These are phyloP conservation scores for Neomicropteryx cornuta DNA, from an alignment of 1,140 invertebrate species.

Conservation along the genomic window DNA sequence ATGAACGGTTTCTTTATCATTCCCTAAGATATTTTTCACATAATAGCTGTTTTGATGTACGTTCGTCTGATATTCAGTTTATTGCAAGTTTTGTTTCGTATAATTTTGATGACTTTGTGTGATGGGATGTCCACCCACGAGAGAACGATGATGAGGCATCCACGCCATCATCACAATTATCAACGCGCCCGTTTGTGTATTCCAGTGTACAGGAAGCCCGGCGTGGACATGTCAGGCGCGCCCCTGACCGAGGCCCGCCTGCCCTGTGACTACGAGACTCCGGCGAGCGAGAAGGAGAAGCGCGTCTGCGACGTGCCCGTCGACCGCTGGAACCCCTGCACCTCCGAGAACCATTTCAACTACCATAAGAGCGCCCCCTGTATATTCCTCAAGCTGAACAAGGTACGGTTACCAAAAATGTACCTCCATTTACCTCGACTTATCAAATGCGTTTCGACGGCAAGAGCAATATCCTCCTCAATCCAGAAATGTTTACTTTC, in stretches of 20 bases:
- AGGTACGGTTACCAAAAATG: slow-evolving; percentile 46
- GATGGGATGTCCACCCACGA: too few species aligned
- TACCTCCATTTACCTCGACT: too few species aligned
- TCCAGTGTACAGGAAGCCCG: slow-evolving; percentile 35
- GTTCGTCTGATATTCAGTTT: too few species aligned
- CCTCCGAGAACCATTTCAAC: slow-evolving; percentile 59
- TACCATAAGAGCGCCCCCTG: slow-evolving; percentile 68
- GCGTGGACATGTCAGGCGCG: slow-evolving; percentile 24
- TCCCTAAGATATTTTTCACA: too few species aligned
- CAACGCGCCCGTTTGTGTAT: slow-evolving; percentile 4
- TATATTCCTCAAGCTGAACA: slow-evolving; percentile 76
- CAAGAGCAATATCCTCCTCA: too few species aligned
- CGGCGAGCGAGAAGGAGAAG: slow-evolving; percentile 31
- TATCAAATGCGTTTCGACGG: too few species aligned
- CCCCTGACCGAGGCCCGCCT: slow-evolving; percentile 33
- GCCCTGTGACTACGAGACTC: slow-evolving; percentile 41
- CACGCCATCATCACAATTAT: neutral
- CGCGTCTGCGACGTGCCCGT: slow-evolving; percentile 40
- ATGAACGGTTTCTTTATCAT: too few species aligned
- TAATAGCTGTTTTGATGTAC: too few species aligned
- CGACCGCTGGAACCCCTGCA: slow-evolving; percentile 57
- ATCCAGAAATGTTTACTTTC: too few species aligned
- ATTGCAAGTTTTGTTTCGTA: too few species aligned
- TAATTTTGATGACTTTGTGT: too few species aligned
- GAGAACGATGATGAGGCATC: neutral